A percentile compares a stretch with the other conserved stretches of the same genome.
Evolutionary conservation across 2,797 vertebrate species (phyloP).

Genomic region (Nasua narica): DNA sequence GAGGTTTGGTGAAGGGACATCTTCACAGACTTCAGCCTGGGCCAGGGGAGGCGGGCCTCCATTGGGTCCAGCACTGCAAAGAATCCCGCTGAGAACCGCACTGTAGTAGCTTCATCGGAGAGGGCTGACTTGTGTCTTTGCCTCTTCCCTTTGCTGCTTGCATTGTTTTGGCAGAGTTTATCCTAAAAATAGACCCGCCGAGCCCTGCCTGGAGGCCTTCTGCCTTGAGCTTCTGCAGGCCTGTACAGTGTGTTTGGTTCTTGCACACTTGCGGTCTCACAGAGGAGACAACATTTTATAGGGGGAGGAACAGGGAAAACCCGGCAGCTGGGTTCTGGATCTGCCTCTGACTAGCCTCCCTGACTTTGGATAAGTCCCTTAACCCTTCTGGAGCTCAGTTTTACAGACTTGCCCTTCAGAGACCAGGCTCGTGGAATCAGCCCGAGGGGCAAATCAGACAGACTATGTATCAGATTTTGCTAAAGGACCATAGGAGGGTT

Average conservation of each 20-base stretch:
- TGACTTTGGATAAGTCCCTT: background rate
- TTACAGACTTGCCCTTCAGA: background rate
- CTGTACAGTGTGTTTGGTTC: background rate
- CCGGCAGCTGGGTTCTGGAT: background rate
- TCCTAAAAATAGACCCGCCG: conserved; percentile 47
- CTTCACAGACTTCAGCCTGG: background rate
- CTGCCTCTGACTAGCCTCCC: background rate
- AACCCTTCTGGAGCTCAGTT: background rate
- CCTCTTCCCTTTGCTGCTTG: background rate
- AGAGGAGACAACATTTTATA: background rate
- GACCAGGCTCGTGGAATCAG: background rate
- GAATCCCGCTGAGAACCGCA: background rate
- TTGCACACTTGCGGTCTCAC: background rate
- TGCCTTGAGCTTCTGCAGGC: background rate
- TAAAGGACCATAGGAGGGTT: background rate
- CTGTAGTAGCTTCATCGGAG: background rate
- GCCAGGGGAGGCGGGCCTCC: background rate
- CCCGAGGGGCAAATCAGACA: background rate
- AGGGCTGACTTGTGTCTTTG: background rate
- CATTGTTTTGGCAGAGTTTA: conserved; percentile 31
- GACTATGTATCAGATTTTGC: background rate
- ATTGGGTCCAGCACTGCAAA: background rate
- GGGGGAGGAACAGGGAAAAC: background rate
- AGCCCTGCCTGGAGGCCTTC: background rate
- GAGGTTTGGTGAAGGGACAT: background rate